A percentile compares a stretch with the other conserved stretches of the same genome.
These are phyloP conservation scores for Argopecten irradians DNA, from an alignment of 1,140 invertebrate species.

Conservation along the genomic window DNA sequence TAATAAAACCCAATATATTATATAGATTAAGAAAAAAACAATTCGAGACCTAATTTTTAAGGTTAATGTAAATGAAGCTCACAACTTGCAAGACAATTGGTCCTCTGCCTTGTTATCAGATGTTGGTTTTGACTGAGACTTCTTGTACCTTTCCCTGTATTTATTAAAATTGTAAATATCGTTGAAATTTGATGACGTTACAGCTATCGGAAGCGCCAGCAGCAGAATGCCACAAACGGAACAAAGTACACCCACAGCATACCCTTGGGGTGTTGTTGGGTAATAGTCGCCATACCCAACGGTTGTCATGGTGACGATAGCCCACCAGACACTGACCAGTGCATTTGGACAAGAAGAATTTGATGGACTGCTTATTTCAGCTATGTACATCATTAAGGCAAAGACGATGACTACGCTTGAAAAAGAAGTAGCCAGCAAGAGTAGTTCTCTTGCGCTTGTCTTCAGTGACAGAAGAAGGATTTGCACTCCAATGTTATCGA, in stretches of 20 bases:
- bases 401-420: slow-evolving; percentile 97
- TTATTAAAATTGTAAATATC: slow-evolving; percentile 54
- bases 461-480: slow-evolving; percentile 60
- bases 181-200: slow-evolving; percentile 65
- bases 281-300: slow-evolving; percentile 96
- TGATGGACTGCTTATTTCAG: slow-evolving; percentile 83
- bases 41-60: no score
- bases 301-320: slow-evolving; percentile 97
- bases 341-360: slow-evolving; percentile 93
- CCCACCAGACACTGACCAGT: slow-evolving; percentile 98
- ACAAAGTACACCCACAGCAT: slow-evolving; percentile 96
- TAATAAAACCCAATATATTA: no score
- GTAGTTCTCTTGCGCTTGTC: slow-evolving; percentile 57
- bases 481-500: slow-evolving; percentile 59
- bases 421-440: slow-evolving; percentile 93
- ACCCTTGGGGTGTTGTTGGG: slow-evolving; percentile 81
- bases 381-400: slow-evolving; percentile 96
- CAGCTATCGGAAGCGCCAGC: slow-evolving; percentile 87
- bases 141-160: background rate
- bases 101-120: background rate
- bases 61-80: no score
- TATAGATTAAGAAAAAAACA: no score
- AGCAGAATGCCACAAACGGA: slow-evolving; percentile 95
- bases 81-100: background rate
- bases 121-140: background rate